Conservation (phyloP, 2,797 vertebrate species). For the Dendrocincla fuliginosa region DNA sequence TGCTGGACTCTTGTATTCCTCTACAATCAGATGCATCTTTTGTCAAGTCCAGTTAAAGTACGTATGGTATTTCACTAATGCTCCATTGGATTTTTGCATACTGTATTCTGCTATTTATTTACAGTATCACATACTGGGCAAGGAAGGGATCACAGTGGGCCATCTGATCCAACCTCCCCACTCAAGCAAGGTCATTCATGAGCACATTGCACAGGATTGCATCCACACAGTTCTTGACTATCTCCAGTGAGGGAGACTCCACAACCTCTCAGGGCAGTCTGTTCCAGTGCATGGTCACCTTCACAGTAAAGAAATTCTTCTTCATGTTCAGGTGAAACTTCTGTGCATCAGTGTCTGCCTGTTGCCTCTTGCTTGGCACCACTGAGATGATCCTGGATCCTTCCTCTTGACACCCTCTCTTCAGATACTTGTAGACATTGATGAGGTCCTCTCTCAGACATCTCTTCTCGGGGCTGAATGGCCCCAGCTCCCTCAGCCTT, state of each 20-base stretch:
- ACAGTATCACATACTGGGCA: background rate
- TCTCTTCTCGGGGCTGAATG: background rate
- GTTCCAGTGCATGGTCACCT: background rate
- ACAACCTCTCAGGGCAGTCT: background rate
- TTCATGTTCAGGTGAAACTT: background rate
- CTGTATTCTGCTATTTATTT: background rate
- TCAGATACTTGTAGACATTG: background rate
- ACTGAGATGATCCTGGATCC: background rate
- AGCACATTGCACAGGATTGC: background rate
- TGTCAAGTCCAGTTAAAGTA: background rate
- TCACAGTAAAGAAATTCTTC: background rate
- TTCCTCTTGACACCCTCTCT: background rate
- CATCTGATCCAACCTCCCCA: background rate
- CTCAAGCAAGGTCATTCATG: background rate
- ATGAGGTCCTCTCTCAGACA: background rate
- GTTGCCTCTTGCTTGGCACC: background rate
- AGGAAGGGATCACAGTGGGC: background rate
- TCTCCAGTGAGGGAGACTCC: background rate
- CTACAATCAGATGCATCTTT: background rate
- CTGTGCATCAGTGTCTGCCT: background rate
- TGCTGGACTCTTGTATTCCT: background rate
- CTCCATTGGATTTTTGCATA: background rate
- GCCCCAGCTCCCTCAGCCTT: background rate
- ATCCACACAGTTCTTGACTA: background rate
- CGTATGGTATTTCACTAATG: background rate